Evolutionary conservation across 2,113 vertebrate genomes (phyloP).

Genomic region (Epinephelus cyanopodus): DNA sequence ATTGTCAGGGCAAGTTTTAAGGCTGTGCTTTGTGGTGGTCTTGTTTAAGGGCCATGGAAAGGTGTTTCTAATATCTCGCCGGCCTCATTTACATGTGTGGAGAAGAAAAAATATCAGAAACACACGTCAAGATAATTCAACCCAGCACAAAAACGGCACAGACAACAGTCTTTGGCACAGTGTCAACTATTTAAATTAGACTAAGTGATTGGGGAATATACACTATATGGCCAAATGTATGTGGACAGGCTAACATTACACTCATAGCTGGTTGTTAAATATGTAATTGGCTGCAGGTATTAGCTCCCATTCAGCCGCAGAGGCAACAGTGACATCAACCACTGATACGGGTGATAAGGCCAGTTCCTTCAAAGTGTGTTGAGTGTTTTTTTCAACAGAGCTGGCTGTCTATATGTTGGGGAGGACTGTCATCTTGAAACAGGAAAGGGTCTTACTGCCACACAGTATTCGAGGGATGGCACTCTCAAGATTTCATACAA

Average conservation of each 20-base stretch:
- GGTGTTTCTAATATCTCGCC: constrained; percentile 37
- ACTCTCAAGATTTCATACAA: too few relatives aligned
- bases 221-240: background rate
- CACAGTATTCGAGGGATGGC: too few relatives aligned
- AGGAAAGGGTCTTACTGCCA: too few relatives aligned
- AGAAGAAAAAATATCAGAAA: constrained; percentile 22
- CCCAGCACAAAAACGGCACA: constrained; percentile 6
- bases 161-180: background rate
- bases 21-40: background rate
- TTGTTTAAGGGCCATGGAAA: background rate
- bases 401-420: background rate
- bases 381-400: background rate
- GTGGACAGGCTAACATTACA: background rate
- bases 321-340: background rate
- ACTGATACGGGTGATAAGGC: background rate
- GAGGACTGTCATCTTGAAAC: background rate
- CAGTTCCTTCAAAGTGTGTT: background rate
- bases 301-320: background rate
- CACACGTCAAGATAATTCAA: constrained; percentile 36
- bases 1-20: constrained; percentile 1
- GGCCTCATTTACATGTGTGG: constrained; percentile 41
- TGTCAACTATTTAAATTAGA: background rate
- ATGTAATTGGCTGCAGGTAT: background rate
- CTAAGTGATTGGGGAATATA: background rate
- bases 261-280: background rate